These are phyloP conservation scores for Macrobrachium nipponense DNA, from an alignment of 1,140 invertebrate species.

Conservation along the genomic window DNA sequence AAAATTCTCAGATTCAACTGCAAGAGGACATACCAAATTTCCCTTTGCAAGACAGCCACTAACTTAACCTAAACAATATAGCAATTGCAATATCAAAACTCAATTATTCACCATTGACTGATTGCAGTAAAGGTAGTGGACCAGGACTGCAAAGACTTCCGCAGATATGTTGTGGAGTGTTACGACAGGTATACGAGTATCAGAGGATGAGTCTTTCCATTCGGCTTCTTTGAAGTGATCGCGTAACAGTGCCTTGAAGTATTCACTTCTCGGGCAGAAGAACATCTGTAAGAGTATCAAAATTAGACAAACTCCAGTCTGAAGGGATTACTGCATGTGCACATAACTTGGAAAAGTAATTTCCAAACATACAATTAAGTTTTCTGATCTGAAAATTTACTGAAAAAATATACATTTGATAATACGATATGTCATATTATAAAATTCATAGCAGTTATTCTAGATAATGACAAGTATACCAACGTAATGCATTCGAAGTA, in stretches of 20 bases:
- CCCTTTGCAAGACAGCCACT: neutral
- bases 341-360: too few species aligned
- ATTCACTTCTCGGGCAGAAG: constrained; percentile 72
- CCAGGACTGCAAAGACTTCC: constrained; percentile 69
- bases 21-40: neutral
- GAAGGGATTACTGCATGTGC: neutral
- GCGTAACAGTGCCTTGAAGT: constrained; percentile 71
- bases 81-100: constrained; percentile 16
- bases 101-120: constrained; percentile 67
- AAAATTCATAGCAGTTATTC: too few species aligned
- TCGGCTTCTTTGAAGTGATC: constrained; percentile 71
- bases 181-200: constrained; percentile 66
- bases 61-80: too few species aligned
- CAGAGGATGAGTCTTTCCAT: constrained; percentile 37
- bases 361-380: too few species aligned
- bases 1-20: neutral
- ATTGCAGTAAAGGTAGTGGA: constrained; percentile 72
- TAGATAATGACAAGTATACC: too few species aligned
- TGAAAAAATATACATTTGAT: too few species aligned
- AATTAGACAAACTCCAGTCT: neutral
- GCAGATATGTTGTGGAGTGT: constrained; percentile 68
- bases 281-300: constrained; percentile 68
- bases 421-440: too few species aligned
- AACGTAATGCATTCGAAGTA: too few species aligned
- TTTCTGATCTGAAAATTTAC: too few species aligned